Conservation (phyloP, 2,888 invertebrate genomes). For the Ochropleura plecta region DNA sequence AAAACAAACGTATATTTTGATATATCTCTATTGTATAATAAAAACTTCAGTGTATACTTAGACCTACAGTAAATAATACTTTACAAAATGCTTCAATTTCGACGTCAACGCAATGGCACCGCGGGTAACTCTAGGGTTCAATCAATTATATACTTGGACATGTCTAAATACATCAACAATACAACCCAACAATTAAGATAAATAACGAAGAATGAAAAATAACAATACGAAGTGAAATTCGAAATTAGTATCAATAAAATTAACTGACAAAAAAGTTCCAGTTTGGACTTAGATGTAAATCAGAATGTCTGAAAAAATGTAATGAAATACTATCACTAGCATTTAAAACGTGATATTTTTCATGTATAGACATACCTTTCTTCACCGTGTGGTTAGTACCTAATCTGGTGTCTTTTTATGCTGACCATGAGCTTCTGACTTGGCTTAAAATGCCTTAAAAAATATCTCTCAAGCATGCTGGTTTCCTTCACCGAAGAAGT, state of each 20-base stretch:
- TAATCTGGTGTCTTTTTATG: no score
- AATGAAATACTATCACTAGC: background rate
- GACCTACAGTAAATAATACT: slow-evolving; percentile 72
- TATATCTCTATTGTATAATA: slow-evolving; percentile 62
- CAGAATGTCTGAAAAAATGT: background rate
- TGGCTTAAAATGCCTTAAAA: no score
- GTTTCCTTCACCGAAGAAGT: no score
- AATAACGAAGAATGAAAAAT: background rate
- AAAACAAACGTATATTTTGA: background rate
- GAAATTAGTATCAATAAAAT: background rate
- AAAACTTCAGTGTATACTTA: slow-evolving; percentile 62
- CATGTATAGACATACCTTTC: background rate
- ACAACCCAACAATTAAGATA: background rate
- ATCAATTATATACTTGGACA: slow-evolving; percentile 38
- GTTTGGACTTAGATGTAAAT: background rate
- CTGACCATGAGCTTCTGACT: no score
- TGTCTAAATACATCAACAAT: slow-evolving; percentile 24
- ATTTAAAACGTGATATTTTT: background rate
- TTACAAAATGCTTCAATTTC: slow-evolving; percentile 69
- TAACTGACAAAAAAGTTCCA: background rate
- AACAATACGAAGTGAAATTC: background rate
- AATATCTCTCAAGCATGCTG: no score
- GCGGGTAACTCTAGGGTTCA: slow-evolving; percentile 67
- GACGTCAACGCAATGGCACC: slow-evolving; percentile 74
- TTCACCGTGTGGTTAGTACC: no score